Evolutionary conservation across 2,797 vertebrate genomes (phyloP).

Genomic region (Steatocranus sp.): DNA sequence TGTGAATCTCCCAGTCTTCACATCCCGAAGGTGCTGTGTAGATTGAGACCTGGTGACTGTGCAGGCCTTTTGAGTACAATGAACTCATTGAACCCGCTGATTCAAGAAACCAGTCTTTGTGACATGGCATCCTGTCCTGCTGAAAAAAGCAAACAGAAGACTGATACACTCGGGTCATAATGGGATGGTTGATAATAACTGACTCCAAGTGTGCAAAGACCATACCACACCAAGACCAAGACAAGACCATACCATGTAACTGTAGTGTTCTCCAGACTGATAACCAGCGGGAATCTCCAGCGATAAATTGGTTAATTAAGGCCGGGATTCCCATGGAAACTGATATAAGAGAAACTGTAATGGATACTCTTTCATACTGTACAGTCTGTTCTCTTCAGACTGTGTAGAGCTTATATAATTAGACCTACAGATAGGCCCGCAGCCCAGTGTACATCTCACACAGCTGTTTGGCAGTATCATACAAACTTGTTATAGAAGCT

Average conservation of each 20-base stretch:
- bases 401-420: conserved; percentile 25
- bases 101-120: not conserved
- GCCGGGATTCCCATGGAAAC: not conserved
- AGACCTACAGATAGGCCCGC: conserved; percentile 1
- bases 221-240: not conserved
- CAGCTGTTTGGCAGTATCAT: conserved; percentile 30
- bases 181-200: not conserved
- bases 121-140: not conserved
- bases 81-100: not conserved
- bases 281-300: not conserved
- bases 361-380: conserved; percentile 15
- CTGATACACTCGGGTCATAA: not conserved
- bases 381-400: conserved; percentile 37
- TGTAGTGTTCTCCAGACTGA: not conserved
- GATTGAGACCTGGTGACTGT: not conserved
- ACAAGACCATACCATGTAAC: not conserved
- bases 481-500: not conserved
- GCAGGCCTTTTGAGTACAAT: not conserved
- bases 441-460: not conserved
- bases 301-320: not conserved
- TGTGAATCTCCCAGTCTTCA: not conserved
- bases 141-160: not conserved
- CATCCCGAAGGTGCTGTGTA: not conserved
- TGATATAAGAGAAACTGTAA: not conserved
- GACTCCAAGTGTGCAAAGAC: not conserved